A percentile compares a stretch with the other conserved stretches of the same genome.
phyloP scores from a whole-genome alignment of 1,140 invertebrate species.

The Nasonia giraulti region DNA sequence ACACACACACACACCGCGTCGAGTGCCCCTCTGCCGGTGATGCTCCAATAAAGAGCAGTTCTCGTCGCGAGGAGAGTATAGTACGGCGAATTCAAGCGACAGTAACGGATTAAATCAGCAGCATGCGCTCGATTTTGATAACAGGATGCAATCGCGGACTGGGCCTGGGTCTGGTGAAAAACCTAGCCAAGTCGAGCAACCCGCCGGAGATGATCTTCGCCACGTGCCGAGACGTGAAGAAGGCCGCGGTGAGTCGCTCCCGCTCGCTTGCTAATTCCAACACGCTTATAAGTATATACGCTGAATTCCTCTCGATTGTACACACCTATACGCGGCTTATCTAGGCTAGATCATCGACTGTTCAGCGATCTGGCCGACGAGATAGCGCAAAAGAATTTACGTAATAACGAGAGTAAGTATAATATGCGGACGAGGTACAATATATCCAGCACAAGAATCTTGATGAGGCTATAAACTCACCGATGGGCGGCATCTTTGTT shows the following conservation, averaged over 20 bases:
- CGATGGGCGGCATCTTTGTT: constrained; percentile 73
- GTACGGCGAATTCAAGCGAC: too few species aligned
- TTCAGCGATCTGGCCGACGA: not conserved
- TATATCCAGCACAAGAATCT: not conserved
- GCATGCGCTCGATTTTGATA: constrained; percentile 88
- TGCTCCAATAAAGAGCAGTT: not conserved
- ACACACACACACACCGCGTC: too few species aligned
- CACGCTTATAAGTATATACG: too few species aligned
- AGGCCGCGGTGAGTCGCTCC: constrained; percentile 76
- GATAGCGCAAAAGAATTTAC: not conserved
- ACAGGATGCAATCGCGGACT: constrained; percentile 92
- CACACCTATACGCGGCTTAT: not conserved
- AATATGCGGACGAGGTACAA: too few species aligned
- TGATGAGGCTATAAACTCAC: constrained; percentile 64
- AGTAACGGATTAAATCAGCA: not conserved
- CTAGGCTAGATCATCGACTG: not conserved
- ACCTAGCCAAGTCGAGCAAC: constrained; percentile 74
- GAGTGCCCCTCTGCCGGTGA: not conserved
- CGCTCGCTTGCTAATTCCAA: not conserved
- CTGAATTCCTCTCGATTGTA: too few species aligned
- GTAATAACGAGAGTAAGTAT: not conserved
- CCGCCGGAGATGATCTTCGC: constrained; percentile 81
- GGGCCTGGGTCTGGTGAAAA: constrained; percentile 88
- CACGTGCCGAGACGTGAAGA: constrained; percentile 81
- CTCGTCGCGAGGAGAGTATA: too few species aligned